phyloP scores from a whole-genome alignment of 2,888 invertebrate species.

The Drosophila mayaguana region DNA sequence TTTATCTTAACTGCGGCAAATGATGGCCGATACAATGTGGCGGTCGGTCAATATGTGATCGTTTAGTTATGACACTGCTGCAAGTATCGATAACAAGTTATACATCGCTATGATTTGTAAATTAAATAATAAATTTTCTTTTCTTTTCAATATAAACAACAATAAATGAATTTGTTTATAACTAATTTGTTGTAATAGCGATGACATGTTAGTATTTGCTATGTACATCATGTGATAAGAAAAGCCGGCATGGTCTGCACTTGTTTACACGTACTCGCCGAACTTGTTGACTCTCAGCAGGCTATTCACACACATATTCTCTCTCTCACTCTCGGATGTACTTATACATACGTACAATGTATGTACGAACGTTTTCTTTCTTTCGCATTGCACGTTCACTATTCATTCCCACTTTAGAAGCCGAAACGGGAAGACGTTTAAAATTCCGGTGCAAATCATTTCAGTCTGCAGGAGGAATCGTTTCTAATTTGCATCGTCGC shows the following conservation, averaged over 20 bases:
- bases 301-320: slow-evolving; percentile 13
- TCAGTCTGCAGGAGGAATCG: slow-evolving; percentile 31
- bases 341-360: not conserved
- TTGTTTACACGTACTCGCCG: slow-evolving; percentile 9
- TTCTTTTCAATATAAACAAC: not conserved
- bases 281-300: slow-evolving; percentile 45
- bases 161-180: not conserved
- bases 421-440: slow-evolving; percentile 45
- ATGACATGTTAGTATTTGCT: accelerated
- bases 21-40: slow-evolving; percentile 32
- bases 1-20: slow-evolving; percentile 58
- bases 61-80: slow-evolving; percentile 18
- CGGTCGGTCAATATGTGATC: slow-evolving; percentile 18
- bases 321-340: slow-evolving; percentile 29
- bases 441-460: slow-evolving; percentile 27
- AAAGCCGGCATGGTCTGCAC: slow-evolving; percentile 37
- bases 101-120: not conserved
- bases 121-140: not conserved
- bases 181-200: not conserved
- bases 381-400: slow-evolving; percentile 19
- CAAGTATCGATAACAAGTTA: slow-evolving; percentile 14
- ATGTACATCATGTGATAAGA: not conserved
- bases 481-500: slow-evolving; percentile 8
- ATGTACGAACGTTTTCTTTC: slow-evolving; percentile 43
- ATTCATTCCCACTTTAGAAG: slow-evolving; percentile 45